Evolutionary conservation across 2,797 vertebrate genomes (phyloP), one percentile per base, ranked within the genome.

Genomic region (Miichthys miiuy): DNA sequence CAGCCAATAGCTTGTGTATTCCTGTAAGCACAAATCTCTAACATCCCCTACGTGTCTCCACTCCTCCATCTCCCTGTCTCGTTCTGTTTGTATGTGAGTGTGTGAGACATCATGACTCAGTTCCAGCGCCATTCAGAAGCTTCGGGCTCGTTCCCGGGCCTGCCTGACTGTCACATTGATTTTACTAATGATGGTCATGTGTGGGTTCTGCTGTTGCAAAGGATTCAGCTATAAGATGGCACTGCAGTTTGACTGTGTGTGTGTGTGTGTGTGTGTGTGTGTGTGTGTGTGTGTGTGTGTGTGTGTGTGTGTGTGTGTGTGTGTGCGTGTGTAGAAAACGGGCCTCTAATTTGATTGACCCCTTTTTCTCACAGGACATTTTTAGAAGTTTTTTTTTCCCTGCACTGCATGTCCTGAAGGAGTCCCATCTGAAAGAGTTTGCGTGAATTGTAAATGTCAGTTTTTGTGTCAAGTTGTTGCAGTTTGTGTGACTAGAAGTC

Each of bases 91-190:
- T n/a, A 16, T 48, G 18, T 54, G 34, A 38, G 44, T 67, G 68
- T 72, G 74, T 57, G 77, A 79, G 80, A 67, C 64, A 56, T 68
- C 85, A 75, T 89, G 91, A 91, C 77, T 94, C 90, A 68, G 83
- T 68, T 88, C 54, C 34, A 83, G 66, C 51, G 83, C 62, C 79
- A 34, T 67, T 77, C 80, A 82, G 83, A 75, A 79, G 85, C 90
- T 91, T 65, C 75, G 60, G 88, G 87, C 88, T 84, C 74, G 70
- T 82, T 83, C 78, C 46, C 12, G 9, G 34, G 64, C 55, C 82
- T 55, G 76, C 75, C 85, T 58, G 80, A 83, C 72, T 90, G 93
- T 92, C 90, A 92, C 89, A 89, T 85, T 88, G 91, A 93, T 91
- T 92, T 86, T 51, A 69, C 41, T 89, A 88, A 92, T 87, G 75